Percentiles rank a stretch among this genome's conserved stretches.
Evolutionary conservation across 2,888 invertebrate genomes (phyloP).

Genomic region (Drosophila ustulata): DNA sequence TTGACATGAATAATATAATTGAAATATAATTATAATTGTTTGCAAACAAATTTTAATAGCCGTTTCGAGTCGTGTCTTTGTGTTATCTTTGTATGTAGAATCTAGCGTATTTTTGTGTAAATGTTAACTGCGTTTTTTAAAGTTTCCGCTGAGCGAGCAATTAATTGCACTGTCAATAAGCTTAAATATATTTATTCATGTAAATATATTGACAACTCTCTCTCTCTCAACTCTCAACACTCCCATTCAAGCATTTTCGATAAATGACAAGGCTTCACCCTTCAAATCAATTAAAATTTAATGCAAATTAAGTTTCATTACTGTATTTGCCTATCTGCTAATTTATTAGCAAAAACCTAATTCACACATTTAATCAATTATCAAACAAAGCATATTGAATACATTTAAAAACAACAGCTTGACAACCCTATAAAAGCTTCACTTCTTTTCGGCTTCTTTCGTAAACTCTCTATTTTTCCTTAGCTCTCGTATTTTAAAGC

Average conservation of each 20-base stretch:
- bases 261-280: constrained; percentile 30
- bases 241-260: neutral
- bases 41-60: constrained; percentile 41
- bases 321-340: constrained; percentile 17
- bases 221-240: neutral
- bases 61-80: constrained; percentile 14
- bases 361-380: constrained; percentile 20
- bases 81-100: constrained; percentile 33
- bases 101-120: constrained; percentile 13
- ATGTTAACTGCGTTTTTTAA: constrained; percentile 20
- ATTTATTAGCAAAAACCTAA: constrained; percentile 23
- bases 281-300: constrained; percentile 42
- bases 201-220: neutral
- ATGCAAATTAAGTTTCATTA: constrained; percentile 30
- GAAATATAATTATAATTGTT: constrained; percentile 48
- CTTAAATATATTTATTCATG: neutral
- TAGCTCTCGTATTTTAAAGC: constrained; percentile 27
- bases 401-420: constrained; percentile 2
- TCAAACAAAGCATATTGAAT: neutral
- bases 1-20: constrained; percentile 50
- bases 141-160: neutral
- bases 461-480: neutral
- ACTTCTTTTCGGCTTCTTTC: neutral
- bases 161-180: neutral
- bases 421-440: constrained; percentile 59